Evolutionary conservation across 2,113 vertebrate genomes (phyloP).

Genomic region (Neolamprologus sp.): DNA sequence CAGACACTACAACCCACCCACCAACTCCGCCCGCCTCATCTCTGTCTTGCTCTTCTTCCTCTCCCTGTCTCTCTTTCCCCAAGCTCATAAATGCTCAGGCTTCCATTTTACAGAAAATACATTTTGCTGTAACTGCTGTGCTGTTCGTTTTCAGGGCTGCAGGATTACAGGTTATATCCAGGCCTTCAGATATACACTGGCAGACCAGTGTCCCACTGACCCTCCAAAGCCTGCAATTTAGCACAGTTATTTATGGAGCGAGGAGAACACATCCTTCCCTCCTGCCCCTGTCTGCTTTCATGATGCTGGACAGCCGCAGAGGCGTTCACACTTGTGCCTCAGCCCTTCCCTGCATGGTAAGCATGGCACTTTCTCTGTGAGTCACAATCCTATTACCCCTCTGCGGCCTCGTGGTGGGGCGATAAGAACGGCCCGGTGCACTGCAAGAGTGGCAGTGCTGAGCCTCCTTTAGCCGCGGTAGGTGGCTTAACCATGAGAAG

Average conservation of each 20-base stretch:
- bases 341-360: conserved; percentile 41
- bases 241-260: conserved; percentile 57
- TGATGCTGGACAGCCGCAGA: conserved; percentile 43
- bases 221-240: conserved; percentile 66
- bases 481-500: conserved; percentile 47
- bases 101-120: conserved; percentile 49
- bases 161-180: conserved; percentile 62
- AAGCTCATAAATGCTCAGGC: conserved; percentile 34
- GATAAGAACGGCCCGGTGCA: conserved; percentile 47
- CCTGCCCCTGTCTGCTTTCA: conserved; percentile 31
- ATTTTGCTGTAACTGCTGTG: conserved; percentile 56
- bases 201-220: conserved; percentile 61
- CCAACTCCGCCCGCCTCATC: not conserved
- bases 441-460: conserved; percentile 24
- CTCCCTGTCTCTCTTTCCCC: not conserved
- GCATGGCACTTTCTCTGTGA: conserved; percentile 50
- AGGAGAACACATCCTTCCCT: conserved; percentile 41
- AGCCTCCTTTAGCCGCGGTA: conserved; percentile 52
- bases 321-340: conserved; percentile 21
- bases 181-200: conserved; percentile 53
- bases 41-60: not conserved
- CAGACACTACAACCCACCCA: conserved; percentile 35
- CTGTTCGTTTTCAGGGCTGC: conserved; percentile 53
- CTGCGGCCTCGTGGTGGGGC: conserved; percentile 34
- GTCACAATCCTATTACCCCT: conserved; percentile 66